Conservation (phyloP, 2,797 vertebrate species). For the Cynodonichthys magdalenae region DNA sequence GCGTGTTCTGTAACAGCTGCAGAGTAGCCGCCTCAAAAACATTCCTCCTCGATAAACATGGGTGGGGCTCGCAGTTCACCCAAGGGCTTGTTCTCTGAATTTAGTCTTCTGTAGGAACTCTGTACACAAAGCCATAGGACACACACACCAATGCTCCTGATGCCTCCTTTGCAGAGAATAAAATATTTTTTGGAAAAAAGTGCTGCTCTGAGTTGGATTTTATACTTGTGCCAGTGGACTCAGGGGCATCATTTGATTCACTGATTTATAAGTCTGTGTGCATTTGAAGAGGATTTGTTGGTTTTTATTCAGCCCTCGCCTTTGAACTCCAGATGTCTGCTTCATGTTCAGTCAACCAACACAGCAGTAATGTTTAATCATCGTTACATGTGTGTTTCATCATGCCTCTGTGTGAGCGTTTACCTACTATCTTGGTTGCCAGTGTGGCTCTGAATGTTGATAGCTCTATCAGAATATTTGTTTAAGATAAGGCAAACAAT, state of each 20-base stretch:
- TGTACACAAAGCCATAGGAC: conserved; percentile 75
- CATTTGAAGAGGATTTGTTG: conserved; percentile 32
- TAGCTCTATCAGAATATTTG: conserved; percentile 49
- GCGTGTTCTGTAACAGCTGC: conserved; percentile 73
- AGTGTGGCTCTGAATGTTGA: conserved; percentile 48
- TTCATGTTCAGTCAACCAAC: conserved; percentile 45
- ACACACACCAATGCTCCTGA: conserved; percentile 69
- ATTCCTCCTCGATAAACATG: conserved; percentile 81
- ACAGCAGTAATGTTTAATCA: conserved; percentile 52
- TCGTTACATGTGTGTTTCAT: conserved; percentile 76
- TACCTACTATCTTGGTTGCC: conserved; percentile 53
- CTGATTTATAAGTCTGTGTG: conserved; percentile 24
- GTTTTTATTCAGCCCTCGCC: conserved; percentile 32
- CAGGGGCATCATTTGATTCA: conserved; percentile 18
- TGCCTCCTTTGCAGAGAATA: conserved; percentile 80
- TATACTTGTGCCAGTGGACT: conserved; percentile 14
- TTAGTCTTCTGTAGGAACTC: conserved; percentile 66
- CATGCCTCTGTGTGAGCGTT: conserved; percentile 62
- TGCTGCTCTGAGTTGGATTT: conserved; percentile 1
- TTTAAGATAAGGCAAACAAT: conserved; percentile 59
- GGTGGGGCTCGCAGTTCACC: conserved; percentile 72
- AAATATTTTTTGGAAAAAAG: conserved; percentile 70
- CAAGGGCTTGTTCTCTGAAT: conserved; percentile 75
- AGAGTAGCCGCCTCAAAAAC: conserved; percentile 72
- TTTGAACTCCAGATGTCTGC: conserved; percentile 61